Conservation (phyloP, 2,888 invertebrate species). For the Cheilosia grossa region DNA sequence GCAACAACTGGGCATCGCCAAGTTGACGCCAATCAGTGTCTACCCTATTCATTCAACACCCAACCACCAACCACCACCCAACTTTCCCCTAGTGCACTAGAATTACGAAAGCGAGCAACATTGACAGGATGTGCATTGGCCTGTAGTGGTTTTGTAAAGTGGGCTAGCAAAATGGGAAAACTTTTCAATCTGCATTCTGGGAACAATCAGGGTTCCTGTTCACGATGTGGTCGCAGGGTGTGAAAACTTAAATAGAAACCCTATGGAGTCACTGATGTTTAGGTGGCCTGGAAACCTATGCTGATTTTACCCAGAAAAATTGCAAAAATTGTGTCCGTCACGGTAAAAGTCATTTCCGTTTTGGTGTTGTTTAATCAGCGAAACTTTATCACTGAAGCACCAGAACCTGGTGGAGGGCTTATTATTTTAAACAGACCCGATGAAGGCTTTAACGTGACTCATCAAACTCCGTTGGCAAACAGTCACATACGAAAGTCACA, state of each 20-base stretch:
- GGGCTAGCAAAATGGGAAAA: slow-evolving; percentile 59
- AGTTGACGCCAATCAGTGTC: too few relatives aligned
- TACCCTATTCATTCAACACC: too few relatives aligned
- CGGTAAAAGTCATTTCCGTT: slow-evolving; percentile 16
- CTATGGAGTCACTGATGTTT: slow-evolving; percentile 12
- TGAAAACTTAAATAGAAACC: slow-evolving; percentile 50
- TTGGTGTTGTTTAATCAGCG: neutral
- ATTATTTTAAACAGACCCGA: too few relatives aligned
- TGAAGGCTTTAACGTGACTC: too few relatives aligned
- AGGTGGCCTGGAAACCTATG: slow-evolving; percentile 29
- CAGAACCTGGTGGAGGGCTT: neutral
- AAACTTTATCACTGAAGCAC: slow-evolving; percentile 19
- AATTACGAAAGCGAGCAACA: slow-evolving; percentile 36
- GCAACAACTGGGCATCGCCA: too few relatives aligned
- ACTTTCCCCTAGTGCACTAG: slow-evolving; percentile 41
- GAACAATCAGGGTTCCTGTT: slow-evolving; percentile 58
- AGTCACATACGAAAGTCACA: too few relatives aligned
- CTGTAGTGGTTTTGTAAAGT: slow-evolving; percentile 45
- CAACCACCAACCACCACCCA: too few relatives aligned
- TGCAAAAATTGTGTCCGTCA: neutral
- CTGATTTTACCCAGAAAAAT: neutral
- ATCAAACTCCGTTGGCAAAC: too few relatives aligned
- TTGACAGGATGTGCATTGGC: slow-evolving; percentile 59
- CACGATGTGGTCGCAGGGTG: slow-evolving; percentile 57
- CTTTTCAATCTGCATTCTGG: slow-evolving; percentile 57